Evolutionary conservation across 1,140 invertebrate species (phyloP).

Genomic region (Saccostrea glomerata): DNA sequence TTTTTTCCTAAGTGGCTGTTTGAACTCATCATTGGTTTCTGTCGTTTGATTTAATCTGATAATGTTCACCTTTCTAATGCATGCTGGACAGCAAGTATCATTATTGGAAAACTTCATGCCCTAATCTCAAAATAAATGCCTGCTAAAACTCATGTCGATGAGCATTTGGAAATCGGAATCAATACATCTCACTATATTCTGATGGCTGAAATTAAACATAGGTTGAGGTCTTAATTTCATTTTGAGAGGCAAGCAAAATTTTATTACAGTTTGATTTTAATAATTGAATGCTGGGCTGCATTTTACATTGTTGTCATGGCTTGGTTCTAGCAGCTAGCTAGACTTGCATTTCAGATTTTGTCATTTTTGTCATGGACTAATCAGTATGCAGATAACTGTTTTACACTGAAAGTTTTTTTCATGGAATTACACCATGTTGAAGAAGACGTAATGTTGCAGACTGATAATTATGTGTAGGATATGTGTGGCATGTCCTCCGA

Average conservation of each 20-base stretch:
- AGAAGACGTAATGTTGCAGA: neutral
- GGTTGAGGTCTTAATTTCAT: neutral
- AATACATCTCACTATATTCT: neutral
- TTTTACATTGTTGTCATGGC: too few relatives aligned
- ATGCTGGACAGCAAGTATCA: constrained; percentile 28
- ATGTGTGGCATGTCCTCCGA: neutral
- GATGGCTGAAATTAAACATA: neutral
- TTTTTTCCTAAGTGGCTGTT: neutral
- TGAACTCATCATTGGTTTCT: neutral
- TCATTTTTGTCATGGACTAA: neutral
- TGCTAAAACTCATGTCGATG: neutral
- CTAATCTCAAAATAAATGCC: constrained; percentile 34
- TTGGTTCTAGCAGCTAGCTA: neutral
- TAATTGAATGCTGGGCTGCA: too few relatives aligned
- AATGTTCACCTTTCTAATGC: constrained; percentile 6
- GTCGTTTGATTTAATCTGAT: constrained; percentile 8
- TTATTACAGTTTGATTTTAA: neutral
- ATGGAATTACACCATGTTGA: neutral
- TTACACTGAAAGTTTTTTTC: neutral
- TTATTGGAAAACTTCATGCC: constrained; percentile 18
- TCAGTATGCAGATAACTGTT: neutral
- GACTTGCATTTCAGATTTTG: neutral
- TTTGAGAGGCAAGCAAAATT: neutral
- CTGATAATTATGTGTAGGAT: neutral
- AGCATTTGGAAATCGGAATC: neutral